Evolutionary conservation across 2,113 vertebrate genomes (phyloP).

Genomic region (Setophaga coronata): DNA sequence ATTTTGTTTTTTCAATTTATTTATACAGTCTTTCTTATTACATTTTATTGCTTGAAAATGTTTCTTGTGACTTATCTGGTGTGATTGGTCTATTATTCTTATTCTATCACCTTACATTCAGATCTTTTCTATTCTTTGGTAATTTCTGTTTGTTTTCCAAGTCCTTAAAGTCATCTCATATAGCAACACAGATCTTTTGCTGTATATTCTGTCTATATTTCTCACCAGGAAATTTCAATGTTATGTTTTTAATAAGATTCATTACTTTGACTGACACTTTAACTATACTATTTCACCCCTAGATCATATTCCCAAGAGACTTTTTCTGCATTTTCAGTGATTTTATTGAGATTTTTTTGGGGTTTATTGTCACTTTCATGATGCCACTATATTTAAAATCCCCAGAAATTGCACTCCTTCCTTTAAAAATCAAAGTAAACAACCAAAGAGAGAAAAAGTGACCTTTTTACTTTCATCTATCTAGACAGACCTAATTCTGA

Average conservation of each 20-base stretch:
- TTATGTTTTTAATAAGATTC: neutral
- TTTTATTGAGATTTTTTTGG: neutral
- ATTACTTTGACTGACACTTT: neutral
- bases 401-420: neutral
- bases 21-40: neutral
- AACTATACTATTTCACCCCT: neutral
- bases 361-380: neutral
- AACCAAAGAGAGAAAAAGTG: neutral
- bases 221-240: neutral
- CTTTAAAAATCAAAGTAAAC: neutral
- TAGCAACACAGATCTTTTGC: neutral
- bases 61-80: neutral
- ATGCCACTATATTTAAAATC: neutral
- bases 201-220: neutral
- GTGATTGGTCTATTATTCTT: neutral
- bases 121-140: neutral
- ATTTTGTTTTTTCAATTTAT: neutral
- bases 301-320: neutral
- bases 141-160: neutral
- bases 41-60: neutral
- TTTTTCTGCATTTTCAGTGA: neutral
- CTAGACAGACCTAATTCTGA: neutral
- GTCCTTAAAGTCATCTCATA: neutral
- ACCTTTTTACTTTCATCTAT: neutral
- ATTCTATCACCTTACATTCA: neutral